Conservation (phyloP, 2,113 vertebrate species). For the Notothenia rossii region DNA sequence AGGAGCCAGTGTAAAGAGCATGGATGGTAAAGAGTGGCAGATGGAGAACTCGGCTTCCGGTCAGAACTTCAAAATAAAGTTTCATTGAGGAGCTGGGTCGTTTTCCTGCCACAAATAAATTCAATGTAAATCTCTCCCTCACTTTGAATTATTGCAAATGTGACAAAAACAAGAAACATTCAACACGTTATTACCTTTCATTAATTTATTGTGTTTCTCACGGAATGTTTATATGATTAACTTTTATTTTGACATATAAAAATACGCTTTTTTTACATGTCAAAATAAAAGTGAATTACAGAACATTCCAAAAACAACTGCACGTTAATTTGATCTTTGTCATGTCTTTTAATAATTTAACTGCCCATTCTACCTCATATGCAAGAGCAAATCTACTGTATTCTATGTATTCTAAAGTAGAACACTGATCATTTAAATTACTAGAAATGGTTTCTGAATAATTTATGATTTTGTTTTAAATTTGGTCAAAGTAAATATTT, state of each 20-base stretch:
- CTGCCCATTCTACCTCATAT: too few species aligned
- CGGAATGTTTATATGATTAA: neutral
- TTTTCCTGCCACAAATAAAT: neutral
- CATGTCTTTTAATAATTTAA: too few species aligned
- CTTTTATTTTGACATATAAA: neutral
- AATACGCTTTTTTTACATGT: neutral
- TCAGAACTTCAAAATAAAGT: conserved; percentile 31
- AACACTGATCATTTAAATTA: too few species aligned
- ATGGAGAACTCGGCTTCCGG: neutral
- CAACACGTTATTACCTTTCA: neutral
- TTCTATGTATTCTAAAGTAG: too few species aligned
- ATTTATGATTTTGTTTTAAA: too few species aligned
- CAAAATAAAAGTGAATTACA: too few species aligned
- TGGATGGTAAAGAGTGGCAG: too few species aligned
- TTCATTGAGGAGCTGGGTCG: fast-evolving
- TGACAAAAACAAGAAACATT: neutral
- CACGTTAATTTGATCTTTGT: too few species aligned
- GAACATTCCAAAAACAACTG: too few species aligned
- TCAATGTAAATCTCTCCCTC: too few species aligned
- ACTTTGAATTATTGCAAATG: neutral
- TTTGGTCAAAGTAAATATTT: neutral
- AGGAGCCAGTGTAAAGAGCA: neutral
- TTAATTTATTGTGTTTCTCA: neutral
- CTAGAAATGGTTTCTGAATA: too few species aligned
- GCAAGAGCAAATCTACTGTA: too few species aligned